Conservation (phyloP, 2,113 vertebrate genomes). For the Trichomycterus rosablanca region DNA sequence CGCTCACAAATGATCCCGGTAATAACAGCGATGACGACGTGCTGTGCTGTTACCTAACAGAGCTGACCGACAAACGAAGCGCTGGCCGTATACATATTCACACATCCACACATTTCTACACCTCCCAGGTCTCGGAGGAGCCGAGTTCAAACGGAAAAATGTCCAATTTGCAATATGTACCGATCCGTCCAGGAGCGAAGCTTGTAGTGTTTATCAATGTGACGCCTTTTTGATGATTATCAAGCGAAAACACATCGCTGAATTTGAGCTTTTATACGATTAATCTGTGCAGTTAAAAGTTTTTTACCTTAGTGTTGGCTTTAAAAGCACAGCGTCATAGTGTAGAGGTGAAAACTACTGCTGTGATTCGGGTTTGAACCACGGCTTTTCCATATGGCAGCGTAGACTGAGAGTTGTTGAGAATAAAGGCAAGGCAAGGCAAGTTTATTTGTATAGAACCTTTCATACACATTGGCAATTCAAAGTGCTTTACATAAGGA, state of each 20-base stretch:
- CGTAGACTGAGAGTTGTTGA: no score
- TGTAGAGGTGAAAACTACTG: no score
- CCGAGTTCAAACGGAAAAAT: conserved; percentile 23
- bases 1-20: conserved; percentile 2
- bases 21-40: conserved; percentile 31
- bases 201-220: conserved; percentile 32
- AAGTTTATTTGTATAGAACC: no score
- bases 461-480: no score
- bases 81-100: not conserved
- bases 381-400: no score
- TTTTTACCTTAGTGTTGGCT: conserved; percentile 1
- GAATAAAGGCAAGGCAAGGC: no score
- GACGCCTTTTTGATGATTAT: conserved; percentile 26
- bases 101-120: conserved; percentile 4
- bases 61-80: conserved; percentile 17
- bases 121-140: conserved; percentile 16
- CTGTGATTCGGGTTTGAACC: no score
- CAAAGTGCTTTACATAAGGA: no score
- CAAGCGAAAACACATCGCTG: conserved; percentile 30
- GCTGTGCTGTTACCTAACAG: conserved; percentile 24
- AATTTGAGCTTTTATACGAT: conserved; percentile 13
- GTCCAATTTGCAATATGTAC: conserved; percentile 23
- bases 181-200: conserved; percentile 13
- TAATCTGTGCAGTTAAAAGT: conserved; percentile 13
- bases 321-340: no score